These are phyloP conservation scores for Machimus rusticus DNA, from an alignment of 2,888 invertebrate genomes.

Conservation along the genomic window DNA sequence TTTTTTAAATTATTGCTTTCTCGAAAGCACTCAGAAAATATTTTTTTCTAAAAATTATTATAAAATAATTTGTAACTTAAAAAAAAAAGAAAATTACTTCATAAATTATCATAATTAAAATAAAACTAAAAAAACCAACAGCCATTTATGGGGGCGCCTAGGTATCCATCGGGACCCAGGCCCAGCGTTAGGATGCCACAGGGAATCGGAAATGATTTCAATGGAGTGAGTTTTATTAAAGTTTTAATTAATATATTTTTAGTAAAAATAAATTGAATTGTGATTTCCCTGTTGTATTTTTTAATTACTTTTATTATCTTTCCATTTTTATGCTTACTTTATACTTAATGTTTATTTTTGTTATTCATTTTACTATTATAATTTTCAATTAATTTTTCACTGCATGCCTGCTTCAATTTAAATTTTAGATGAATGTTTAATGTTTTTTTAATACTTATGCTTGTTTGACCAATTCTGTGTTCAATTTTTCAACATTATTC, in stretches of 20 bases:
- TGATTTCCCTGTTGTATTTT: background rate
- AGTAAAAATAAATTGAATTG: background rate
- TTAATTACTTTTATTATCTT: background rate
- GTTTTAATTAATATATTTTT: background rate
- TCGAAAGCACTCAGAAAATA: background rate
- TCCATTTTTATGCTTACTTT: background rate
- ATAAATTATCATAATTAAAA: background rate
- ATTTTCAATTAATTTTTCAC: background rate
- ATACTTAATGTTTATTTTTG: background rate
- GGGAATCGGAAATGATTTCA: conserved; percentile 90
- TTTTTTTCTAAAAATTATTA: background rate
- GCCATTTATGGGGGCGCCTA: conserved; percentile 91
- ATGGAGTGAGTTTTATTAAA: conserved; percentile 71
- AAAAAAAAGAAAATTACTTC: background rate
- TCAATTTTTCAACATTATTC: background rate
- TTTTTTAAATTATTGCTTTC: background rate
- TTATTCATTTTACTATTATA: background rate
- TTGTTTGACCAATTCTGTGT: background rate
- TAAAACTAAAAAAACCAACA: conserved; percentile 24
- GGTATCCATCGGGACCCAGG: conserved; percentile 91
- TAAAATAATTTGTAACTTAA: background rate
- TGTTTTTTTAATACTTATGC: background rate
- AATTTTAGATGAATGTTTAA: background rate
- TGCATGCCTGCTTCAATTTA: background rate
- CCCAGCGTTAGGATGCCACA: conserved; percentile 94